Percentiles rank a stretch among this genome's conserved stretches.
Conservation (phyloP, 2,888 invertebrate species). For the Hyles lineata region DNA sequence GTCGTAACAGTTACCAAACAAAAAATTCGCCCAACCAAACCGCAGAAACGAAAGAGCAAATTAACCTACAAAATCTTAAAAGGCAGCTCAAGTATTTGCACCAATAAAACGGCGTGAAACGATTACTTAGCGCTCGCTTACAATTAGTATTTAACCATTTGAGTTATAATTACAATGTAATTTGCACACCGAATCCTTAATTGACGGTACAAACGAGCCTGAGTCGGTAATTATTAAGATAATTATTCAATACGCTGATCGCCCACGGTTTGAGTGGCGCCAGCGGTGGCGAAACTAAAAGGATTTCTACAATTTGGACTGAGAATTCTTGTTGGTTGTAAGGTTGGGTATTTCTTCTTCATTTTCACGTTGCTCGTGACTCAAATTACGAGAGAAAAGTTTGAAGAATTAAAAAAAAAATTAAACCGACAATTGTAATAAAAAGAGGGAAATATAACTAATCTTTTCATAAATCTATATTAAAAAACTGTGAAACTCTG, state of each 20-base stretch:
- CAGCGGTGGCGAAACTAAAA: constrained; percentile 9
- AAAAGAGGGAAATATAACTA: no score
- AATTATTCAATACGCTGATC: constrained; percentile 20
- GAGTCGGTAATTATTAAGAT: constrained; percentile 17
- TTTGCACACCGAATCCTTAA: constrained; percentile 25
- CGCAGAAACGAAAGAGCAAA: background rate
- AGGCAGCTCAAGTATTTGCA: background rate
- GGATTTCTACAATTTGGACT: background rate
- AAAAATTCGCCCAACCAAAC: background rate
- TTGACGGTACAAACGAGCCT: constrained; percentile 24
- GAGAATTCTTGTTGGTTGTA: background rate
- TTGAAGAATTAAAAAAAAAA: no score
- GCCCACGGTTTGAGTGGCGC: constrained; percentile 19
- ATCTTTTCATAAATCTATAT: no score
- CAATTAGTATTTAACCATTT: constrained; percentile 27
- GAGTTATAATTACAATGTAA: constrained; percentile 25
- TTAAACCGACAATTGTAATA: no score
- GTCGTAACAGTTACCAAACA: background rate
- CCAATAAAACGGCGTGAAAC: constrained; percentile 14
- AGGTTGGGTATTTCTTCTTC: background rate
- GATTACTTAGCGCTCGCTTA: constrained; percentile 24
- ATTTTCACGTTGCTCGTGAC: no score
- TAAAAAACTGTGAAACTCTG: no score
- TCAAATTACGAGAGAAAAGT: background rate
- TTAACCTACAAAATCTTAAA: background rate